Conservation (phyloP, 2,888 invertebrate genomes). For the Brachypalpus laphriformis region DNA sequence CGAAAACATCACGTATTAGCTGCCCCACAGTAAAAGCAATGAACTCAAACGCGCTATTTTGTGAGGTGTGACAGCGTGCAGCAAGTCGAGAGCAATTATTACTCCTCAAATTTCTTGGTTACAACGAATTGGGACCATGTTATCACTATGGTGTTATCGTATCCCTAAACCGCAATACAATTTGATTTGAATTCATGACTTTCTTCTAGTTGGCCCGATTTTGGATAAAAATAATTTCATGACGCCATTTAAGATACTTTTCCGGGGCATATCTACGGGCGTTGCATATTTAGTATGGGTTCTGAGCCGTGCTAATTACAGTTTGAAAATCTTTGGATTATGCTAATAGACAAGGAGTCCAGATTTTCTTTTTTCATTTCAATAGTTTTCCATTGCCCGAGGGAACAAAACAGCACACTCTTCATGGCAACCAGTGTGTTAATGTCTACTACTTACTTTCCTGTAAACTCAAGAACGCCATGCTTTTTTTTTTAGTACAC, state of each 20-base stretch:
- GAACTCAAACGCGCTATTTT: too few species aligned
- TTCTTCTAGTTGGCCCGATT: too few species aligned
- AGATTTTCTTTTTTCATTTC: background rate
- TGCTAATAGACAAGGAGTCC: background rate
- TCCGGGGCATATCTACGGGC: background rate
- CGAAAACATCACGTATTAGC: too few species aligned
- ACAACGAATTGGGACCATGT: too few species aligned
- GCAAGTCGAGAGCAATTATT: too few species aligned
- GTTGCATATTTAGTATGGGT: background rate
- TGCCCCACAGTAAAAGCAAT: too few species aligned
- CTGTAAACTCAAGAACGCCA: background rate
- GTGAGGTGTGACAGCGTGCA: too few species aligned
- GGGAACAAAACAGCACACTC: background rate
- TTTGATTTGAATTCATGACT: too few species aligned
- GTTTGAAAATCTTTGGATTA: constrained; percentile 13
- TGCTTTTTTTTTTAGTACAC: background rate
- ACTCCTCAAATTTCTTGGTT: too few species aligned
- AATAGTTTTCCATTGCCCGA: background rate
- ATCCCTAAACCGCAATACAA: too few species aligned
- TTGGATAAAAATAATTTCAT: too few species aligned
- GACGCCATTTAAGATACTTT: background rate
- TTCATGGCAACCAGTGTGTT: constrained; percentile 9
- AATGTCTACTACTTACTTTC: constrained; percentile 36
- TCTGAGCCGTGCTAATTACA: background rate
- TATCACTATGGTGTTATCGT: too few species aligned